Percentiles rank a stretch among this genome's conserved stretches.
These are phyloP conservation scores for Copidosoma floridanum DNA, from an alignment of 1,140 invertebrate genomes.

Conservation along the genomic window DNA sequence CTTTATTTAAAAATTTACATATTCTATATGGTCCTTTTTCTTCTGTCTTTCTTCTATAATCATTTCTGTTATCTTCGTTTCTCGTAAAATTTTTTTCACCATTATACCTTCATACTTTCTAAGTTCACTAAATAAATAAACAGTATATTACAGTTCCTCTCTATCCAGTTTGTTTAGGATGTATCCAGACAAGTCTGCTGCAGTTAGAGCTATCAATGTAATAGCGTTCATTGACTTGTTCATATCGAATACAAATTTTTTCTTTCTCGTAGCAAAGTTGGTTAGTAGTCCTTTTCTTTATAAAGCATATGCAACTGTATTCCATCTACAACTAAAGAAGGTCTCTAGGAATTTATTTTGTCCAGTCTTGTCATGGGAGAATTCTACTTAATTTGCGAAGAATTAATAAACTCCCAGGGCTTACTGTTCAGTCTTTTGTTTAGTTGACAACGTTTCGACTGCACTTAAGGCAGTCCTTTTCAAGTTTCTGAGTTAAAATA, in stretches of 20 bases:
- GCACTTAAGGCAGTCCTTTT: too few relatives aligned
- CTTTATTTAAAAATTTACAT: conserved; percentile 24
- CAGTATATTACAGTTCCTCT: conserved; percentile 21
- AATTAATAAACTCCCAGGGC: too few relatives aligned
- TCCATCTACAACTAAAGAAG: conserved; percentile 34
- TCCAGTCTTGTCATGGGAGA: conserved; percentile 28
- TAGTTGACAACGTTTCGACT: too few relatives aligned
- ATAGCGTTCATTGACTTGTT: conserved; percentile 23
- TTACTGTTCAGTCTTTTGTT: too few relatives aligned
- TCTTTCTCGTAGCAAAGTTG: conserved; percentile 28
- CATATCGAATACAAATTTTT: conserved; percentile 30
- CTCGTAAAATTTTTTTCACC: conserved; percentile 3
- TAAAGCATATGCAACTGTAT: conserved; percentile 27
- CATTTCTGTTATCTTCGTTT: neutral
- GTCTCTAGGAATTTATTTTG: conserved; percentile 28
- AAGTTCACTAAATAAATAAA: conserved; percentile 27
- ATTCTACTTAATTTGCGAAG: too few relatives aligned
- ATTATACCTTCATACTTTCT: conserved; percentile 24
- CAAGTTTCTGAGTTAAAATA: too few relatives aligned
- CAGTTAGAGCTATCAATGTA: conserved; percentile 29
- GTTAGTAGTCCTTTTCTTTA: conserved; percentile 19
- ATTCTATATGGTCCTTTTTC: conserved; percentile 22
- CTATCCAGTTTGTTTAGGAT: too few relatives aligned
- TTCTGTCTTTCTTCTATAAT: conserved; percentile 9
- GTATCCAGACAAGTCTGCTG: conserved; percentile 27